Evolutionary conservation across 2,113 vertebrate genomes (phyloP).

Genomic region (Vulpes ferrilata): DNA sequence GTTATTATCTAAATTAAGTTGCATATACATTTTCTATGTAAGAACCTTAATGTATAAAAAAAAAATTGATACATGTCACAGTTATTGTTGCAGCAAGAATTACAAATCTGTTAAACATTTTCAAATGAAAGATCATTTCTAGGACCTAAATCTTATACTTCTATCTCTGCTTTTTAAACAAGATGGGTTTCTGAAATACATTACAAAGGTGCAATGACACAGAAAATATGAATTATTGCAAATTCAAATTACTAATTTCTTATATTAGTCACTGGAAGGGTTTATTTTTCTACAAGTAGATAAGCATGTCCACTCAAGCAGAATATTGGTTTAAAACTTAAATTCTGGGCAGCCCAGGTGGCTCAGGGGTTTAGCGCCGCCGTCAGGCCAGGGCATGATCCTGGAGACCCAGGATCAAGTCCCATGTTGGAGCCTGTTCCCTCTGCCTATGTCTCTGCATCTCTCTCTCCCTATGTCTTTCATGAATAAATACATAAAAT

Average conservation of each 20-base stretch:
- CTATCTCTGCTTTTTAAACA: neutral
- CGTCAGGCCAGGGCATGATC: too few species aligned
- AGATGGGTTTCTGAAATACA: neutral
- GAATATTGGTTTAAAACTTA: conserved; percentile 7
- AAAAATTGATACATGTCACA: neutral
- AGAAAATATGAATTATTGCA: neutral
- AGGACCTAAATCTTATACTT: neutral
- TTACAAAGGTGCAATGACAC: neutral
- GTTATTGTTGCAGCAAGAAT: neutral
- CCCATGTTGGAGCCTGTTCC: too few species aligned
- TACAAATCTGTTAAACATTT: neutral
- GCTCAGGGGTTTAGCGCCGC: too few species aligned
- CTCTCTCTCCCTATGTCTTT: too few species aligned
- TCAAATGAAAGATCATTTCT: conserved; percentile 2
- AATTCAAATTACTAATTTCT: neutral
- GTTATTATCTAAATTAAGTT: neutral
- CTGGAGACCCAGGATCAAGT: too few species aligned
- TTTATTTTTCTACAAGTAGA: neutral
- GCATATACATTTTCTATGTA: neutral
- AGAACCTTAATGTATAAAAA: neutral
- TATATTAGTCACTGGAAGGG: neutral
- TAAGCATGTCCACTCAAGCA: neutral
- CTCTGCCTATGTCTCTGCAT: too few species aligned
- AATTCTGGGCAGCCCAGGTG: neutral
- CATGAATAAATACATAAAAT: too few species aligned